Percentiles rank a stretch among this genome's conserved stretches.
Evolutionary conservation across 2,113 vertebrate genomes (phyloP).

Genomic region (Larimichthys crocea): DNA sequence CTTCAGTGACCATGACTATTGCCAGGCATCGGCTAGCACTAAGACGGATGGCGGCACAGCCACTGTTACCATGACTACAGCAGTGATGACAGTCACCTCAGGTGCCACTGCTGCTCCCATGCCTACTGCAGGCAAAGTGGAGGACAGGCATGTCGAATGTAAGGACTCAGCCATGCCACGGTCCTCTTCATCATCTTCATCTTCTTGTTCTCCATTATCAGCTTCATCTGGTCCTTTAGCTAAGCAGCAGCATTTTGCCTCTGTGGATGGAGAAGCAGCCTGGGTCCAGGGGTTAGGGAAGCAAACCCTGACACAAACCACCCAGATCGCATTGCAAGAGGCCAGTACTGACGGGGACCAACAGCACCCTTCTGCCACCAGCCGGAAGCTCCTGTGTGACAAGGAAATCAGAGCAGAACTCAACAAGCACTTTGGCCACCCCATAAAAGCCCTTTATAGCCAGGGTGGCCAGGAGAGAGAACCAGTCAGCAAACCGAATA

Average conservation of each 20-base stretch:
- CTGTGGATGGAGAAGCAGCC: slow-evolving; percentile 84
- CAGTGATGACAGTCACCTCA: slow-evolving; percentile 72
- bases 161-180: slow-evolving; percentile 88
- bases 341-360: slow-evolving; percentile 79
- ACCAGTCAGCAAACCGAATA: slow-evolving; percentile 64
- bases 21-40: slow-evolving; percentile 91
- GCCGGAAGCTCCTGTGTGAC: slow-evolving; percentile 93
- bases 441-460: slow-evolving; percentile 88
- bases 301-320: slow-evolving; percentile 67
- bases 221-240: slow-evolving; percentile 81
- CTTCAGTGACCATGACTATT: slow-evolving; percentile 99
- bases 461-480: slow-evolving; percentile 62
- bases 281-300: slow-evolving; percentile 74
- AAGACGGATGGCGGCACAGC: slow-evolving; percentile 85
- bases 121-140: slow-evolving; percentile 82
- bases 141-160: slow-evolving; percentile 89
- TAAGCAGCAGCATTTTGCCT: slow-evolving; percentile 86
- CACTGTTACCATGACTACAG: slow-evolving; percentile 60
- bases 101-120: slow-evolving; percentile 84
- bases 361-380: slow-evolving; percentile 74
- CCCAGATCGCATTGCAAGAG: slow-evolving; percentile 61
- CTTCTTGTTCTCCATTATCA: slow-evolving; percentile 76
- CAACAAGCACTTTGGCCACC: slow-evolving; percentile 98
- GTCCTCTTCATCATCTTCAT: slow-evolving; percentile 81
- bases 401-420: slow-evolving; percentile 98